Percentiles rank a stretch among this genome's conserved stretches.
phyloP scores from a whole-genome alignment of 2,113 vertebrate genomes.

The Dipodomys ordii region DNA sequence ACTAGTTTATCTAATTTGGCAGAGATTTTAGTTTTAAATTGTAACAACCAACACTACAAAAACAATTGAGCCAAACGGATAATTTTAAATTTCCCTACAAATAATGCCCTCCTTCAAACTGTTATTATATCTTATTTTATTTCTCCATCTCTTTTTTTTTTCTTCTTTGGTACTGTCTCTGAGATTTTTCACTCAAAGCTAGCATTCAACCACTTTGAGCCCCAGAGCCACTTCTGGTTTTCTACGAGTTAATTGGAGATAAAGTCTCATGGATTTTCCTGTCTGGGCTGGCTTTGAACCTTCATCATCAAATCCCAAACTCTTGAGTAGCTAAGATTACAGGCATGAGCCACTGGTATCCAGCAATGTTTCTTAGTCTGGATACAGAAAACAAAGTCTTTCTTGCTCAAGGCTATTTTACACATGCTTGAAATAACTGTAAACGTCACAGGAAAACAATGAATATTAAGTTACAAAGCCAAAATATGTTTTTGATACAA shows the following conservation, averaged over 20 bases:
- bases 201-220: too few species aligned
- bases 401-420: not conserved
- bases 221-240: too few species aligned
- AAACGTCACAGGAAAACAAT: not conserved
- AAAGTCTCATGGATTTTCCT: too few species aligned
- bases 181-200: too few species aligned
- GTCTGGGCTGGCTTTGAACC: too few species aligned
- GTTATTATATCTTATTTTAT: not conserved
- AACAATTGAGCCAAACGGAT: not conserved
- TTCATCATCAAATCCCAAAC: too few species aligned
- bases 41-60: not conserved
- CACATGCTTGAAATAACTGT: not conserved
- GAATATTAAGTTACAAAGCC: not conserved
- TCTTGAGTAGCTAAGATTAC: too few species aligned
- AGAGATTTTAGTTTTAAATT: constrained; percentile 39
- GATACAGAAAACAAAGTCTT: not conserved
- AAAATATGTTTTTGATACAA: not conserved
- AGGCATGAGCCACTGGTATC: too few species aligned
- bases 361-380: not conserved
- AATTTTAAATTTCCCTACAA: not conserved
- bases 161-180: too few species aligned
- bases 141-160: too few species aligned
- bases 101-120: not conserved
- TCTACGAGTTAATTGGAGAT: too few species aligned
- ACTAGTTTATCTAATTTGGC: not conserved